Evolutionary conservation across 1,140 invertebrate species (phyloP).

Genomic region (Drosophila parvula): DNA sequence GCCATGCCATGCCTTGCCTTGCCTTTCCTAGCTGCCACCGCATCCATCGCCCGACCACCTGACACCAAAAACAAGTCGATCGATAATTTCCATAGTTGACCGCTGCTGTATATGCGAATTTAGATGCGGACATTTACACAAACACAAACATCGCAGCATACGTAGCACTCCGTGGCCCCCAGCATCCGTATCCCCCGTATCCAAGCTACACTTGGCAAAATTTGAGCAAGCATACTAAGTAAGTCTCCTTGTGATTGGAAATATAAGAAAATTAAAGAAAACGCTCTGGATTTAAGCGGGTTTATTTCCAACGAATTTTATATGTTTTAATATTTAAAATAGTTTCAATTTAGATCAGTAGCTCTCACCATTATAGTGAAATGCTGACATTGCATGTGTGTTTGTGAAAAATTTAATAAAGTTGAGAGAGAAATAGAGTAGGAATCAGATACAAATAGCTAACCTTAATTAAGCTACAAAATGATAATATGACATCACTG

Average conservation of each 20-base stretch:
- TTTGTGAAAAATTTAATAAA: too few relatives aligned
- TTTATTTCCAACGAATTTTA: too few relatives aligned
- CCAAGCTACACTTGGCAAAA: slow-evolving; percentile 19
- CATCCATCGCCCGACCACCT: slow-evolving; percentile 81
- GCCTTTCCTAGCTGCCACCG: slow-evolving; percentile 58
- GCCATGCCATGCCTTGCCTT: slow-evolving; percentile 20
- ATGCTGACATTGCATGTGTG: too few relatives aligned
- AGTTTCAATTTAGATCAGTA: too few relatives aligned
- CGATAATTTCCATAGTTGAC: slow-evolving; percentile 84
- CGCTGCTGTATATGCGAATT: slow-evolving; percentile 84
- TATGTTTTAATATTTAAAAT: too few relatives aligned
- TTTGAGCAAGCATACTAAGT: background rate
- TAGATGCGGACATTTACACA: slow-evolving; percentile 82
- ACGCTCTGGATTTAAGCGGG: too few relatives aligned
- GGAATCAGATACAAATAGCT: too few relatives aligned
- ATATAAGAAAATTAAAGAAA: background rate
- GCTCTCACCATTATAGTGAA: too few relatives aligned
- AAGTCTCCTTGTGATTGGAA: background rate
- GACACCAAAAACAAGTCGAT: slow-evolving; percentile 83
- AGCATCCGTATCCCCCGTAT: slow-evolving; percentile 34
- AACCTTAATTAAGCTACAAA: too few relatives aligned
- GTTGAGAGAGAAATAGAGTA: too few relatives aligned
- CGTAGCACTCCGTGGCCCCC: slow-evolving; percentile 40
- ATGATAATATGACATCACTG: too few relatives aligned
- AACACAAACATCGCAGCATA: slow-evolving; percentile 64